phyloP scores from a whole-genome alignment of 2,113 vertebrate genomes.

The Arenaria interpres region DNA sequence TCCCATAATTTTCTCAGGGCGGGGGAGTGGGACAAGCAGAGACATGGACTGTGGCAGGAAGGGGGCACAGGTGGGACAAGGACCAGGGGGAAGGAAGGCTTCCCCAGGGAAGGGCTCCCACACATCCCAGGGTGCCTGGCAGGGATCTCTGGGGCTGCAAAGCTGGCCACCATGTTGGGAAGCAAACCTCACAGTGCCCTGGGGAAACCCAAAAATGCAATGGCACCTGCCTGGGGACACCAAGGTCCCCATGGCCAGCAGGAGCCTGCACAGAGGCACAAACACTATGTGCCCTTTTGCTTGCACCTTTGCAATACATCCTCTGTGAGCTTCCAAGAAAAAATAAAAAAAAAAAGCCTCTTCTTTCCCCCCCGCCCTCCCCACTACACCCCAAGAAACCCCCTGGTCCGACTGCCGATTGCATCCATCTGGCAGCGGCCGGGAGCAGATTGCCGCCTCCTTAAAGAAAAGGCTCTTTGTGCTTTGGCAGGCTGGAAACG shows the following conservation, averaged over 20 bases:
- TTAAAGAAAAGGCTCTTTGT: conserved; percentile 46
- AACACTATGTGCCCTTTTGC: fast-evolving
- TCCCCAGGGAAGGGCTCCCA: neutral
- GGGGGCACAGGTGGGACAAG: neutral
- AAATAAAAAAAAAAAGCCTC: neutral
- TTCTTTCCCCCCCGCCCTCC: neutral
- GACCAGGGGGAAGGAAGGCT: neutral
- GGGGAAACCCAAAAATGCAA: neutral
- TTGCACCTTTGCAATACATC: neutral
- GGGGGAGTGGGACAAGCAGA: neutral
- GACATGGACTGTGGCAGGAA: neutral
- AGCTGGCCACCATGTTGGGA: neutral
- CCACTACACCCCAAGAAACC: neutral
- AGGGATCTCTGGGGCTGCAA: neutral
- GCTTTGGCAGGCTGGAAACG: neutral
- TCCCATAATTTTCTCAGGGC: fast-evolving
- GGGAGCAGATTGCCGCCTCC: neutral
- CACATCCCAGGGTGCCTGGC: neutral
- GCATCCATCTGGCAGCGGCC: neutral
- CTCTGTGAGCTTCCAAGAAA: neutral
- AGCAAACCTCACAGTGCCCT: neutral
- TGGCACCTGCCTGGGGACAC: neutral
- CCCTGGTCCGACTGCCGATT: neutral
- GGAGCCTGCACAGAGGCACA: neutral
- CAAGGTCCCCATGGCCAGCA: neutral